Percentiles rank a stretch among this genome's conserved stretches.
phyloP scores from a whole-genome alignment of 2,113 vertebrate species.

The human region GRCh38 chr7:28776501-28777000 shows the following conservation, averaged over 20 bases:
- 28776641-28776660: conserved; percentile 11
- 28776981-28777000: neutral
- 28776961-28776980: neutral
- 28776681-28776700: neutral
- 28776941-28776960: neutral
- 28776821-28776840: neutral
- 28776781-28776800: neutral
- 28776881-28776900: conserved; percentile 8
- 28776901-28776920: neutral
- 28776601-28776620: neutral
- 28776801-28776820: neutral
- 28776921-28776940: neutral
- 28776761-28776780: neutral
- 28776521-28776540: neutral
- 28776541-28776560: neutral
- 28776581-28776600: neutral
- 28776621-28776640: neutral
- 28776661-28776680: neutral
- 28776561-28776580: neutral
- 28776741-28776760: neutral
- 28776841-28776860: neutral
- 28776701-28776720: neutral
- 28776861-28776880: neutral
- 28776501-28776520: neutral
- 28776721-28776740: neutral